These are phyloP conservation scores for Drosophila novamexicana DNA, from an alignment of 1,140 invertebrate species.

Conservation along the genomic window DNA sequence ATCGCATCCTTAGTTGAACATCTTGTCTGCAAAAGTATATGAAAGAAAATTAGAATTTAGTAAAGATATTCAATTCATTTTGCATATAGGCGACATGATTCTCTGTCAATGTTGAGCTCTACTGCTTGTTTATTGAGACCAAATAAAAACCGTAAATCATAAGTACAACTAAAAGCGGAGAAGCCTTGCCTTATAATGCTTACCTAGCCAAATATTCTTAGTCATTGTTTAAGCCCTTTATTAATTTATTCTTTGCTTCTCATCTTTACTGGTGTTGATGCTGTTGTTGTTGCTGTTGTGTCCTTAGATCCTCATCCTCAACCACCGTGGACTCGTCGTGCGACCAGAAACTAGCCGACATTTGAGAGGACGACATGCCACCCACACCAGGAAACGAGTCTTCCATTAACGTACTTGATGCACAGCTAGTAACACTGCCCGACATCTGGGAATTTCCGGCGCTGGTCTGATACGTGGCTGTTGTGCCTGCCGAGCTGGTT, in stretches of 20 bases:
- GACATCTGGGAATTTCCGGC: constrained; percentile 93
- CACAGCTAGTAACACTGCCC: constrained; percentile 90
- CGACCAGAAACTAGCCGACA: constrained; percentile 78
- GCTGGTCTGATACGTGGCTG: constrained; percentile 91
- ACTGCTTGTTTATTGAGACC: constrained; percentile 58
- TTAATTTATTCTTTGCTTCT: constrained; percentile 29
- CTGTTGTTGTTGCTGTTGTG: constrained; percentile 36
- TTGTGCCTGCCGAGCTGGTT: constrained; percentile 90
- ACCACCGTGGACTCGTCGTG: constrained; percentile 75
- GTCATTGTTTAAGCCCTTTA: constrained; percentile 66
- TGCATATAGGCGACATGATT: constrained; percentile 42
- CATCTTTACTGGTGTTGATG: constrained; percentile 45
- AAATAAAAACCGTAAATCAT: constrained; percentile 60
- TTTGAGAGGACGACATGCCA: constrained; percentile 73
- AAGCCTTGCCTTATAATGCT: constrained; percentile 70
- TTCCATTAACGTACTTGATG: constrained; percentile 83
- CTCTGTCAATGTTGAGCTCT: constrained; percentile 77
- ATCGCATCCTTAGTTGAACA: constrained; percentile 28
- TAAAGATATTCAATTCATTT: neutral
- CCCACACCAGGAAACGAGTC: constrained; percentile 77
- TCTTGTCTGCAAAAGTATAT: constrained; percentile 37
- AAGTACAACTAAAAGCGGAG: constrained; percentile 58
- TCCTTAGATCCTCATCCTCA: constrained; percentile 62
- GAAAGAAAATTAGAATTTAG: constrained; percentile 1
- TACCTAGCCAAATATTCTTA: constrained; percentile 74